These are phyloP conservation scores for Macropis europaea DNA, from an alignment of 2,888 invertebrate genomes.

Conservation along the genomic window DNA sequence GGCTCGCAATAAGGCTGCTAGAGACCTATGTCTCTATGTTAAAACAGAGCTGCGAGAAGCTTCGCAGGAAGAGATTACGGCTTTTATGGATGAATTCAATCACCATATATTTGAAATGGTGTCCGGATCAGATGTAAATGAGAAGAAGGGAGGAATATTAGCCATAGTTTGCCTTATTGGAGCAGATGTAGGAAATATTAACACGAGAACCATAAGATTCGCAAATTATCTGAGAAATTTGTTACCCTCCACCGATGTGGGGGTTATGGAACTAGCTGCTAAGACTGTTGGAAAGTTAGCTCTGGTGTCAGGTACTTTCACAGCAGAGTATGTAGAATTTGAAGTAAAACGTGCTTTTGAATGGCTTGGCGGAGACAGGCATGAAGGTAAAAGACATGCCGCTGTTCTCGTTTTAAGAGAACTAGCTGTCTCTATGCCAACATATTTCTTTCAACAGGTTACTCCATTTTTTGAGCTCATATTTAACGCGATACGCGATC, in stretches of 20 bases:
- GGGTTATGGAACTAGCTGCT: conserved; percentile 97
- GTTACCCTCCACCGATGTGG: conserved; percentile 93
- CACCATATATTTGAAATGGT: conserved; percentile 98
- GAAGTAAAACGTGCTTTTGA: conserved; percentile 98
- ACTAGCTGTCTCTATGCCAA: conserved; percentile 96
- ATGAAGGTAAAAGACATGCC: conserved; percentile 95
- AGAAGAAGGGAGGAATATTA: conserved; percentile 96
- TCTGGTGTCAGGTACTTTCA: conserved; percentile 94
- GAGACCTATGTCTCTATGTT: conserved; percentile 93
- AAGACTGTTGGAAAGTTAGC: conserved; percentile 97
- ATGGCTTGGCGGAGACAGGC: conserved; percentile 94
- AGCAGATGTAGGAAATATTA: conserved; percentile 95
- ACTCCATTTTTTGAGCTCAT: conserved; percentile 96
- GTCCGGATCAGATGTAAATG: conserved; percentile 94
- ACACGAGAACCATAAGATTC: conserved; percentile 93
- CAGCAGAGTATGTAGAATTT: conserved; percentile 98
- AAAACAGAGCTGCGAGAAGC: conserved; percentile 95
- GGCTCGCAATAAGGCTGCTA: conserved; percentile 90
- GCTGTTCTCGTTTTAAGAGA: conserved; percentile 96
- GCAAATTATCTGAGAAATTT: conserved; percentile 95
- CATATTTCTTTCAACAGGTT: conserved; percentile 97
- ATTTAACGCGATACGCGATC: conserved; percentile 94
- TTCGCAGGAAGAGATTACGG: conserved; percentile 92
- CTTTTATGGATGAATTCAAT: conserved; percentile 96
- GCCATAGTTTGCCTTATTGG: conserved; percentile 97